phyloP scores from a whole-genome alignment of 2,113 vertebrate genomes.

The Aspidoscelis tigris region DNA sequence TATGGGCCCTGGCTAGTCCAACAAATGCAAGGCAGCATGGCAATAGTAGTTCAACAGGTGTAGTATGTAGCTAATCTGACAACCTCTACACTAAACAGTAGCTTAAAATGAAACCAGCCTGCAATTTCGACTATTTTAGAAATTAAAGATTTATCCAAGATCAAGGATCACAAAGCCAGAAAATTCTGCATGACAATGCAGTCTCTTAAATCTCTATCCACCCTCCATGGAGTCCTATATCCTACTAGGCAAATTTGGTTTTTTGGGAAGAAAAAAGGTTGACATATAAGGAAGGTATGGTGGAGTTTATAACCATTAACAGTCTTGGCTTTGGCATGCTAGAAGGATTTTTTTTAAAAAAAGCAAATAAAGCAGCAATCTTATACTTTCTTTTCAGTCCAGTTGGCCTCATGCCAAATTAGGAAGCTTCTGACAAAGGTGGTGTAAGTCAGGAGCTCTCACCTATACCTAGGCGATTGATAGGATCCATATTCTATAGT shows the following conservation, averaged over 20 bases:
- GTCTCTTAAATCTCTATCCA: not conserved
- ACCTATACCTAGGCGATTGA: not conserved
- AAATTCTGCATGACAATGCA: not conserved
- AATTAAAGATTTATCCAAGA: not conserved
- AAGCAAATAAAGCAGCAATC: not conserved
- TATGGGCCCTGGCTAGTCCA: too few species aligned
- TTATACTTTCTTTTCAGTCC: not conserved
- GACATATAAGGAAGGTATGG: not conserved
- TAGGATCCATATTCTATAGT: too few species aligned
- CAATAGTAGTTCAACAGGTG: too few species aligned
- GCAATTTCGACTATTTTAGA: not conserved
- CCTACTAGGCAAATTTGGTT: not conserved
- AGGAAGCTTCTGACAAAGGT: not conserved
- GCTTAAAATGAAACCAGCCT: not conserved
- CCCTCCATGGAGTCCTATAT: not conserved
- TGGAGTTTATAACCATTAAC: not conserved
- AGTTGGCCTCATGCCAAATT: not conserved
- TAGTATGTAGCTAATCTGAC: too few species aligned
- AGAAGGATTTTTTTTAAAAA: not conserved
- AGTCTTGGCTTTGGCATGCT: not conserved
- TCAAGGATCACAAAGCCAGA: not conserved
- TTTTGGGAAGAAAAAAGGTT: not conserved
- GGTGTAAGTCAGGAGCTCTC: too few species aligned
- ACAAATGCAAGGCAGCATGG: too few species aligned
- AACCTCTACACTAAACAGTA: not conserved